Evolutionary conservation across 2,113 vertebrate species (phyloP).

Genomic region (Platysternon megacephalum): DNA sequence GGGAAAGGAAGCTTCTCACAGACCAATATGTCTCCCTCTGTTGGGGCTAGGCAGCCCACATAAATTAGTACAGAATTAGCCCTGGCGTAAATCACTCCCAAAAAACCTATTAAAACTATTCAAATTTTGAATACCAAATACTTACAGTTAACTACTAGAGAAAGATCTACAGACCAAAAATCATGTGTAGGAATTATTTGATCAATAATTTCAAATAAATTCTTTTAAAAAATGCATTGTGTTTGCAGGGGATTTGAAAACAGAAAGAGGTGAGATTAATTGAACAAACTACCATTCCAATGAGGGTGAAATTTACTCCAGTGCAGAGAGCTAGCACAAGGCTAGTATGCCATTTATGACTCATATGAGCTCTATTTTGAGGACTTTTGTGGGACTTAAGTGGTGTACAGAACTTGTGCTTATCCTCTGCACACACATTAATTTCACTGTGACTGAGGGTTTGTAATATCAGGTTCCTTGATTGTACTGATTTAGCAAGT

Average conservation of each 20-base stretch:
- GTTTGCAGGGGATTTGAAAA: background rate
- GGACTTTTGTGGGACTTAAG: background rate
- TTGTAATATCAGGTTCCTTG: background rate
- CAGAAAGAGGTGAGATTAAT: background rate
- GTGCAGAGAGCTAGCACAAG: background rate
- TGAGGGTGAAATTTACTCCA: background rate
- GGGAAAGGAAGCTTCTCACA: background rate
- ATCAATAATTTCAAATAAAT: background rate
- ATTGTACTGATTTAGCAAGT: background rate
- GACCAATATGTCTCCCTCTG: background rate
- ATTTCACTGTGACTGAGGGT: background rate
- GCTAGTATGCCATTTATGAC: background rate
- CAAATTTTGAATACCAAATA: background rate
- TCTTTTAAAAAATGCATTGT: background rate
- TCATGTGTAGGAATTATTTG: background rate
- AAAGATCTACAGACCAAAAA: background rate
- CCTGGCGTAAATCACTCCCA: background rate
- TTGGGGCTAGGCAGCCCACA: background rate
- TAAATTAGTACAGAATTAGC: background rate
- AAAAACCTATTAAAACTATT: background rate
- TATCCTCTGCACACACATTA: background rate
- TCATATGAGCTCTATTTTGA: background rate
- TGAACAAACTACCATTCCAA: background rate
- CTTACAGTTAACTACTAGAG: background rate
- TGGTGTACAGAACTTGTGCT: background rate